Evolutionary conservation across 2,797 vertebrate genomes (phyloP).

Genomic region (Peromyscus melanophrys): DNA sequence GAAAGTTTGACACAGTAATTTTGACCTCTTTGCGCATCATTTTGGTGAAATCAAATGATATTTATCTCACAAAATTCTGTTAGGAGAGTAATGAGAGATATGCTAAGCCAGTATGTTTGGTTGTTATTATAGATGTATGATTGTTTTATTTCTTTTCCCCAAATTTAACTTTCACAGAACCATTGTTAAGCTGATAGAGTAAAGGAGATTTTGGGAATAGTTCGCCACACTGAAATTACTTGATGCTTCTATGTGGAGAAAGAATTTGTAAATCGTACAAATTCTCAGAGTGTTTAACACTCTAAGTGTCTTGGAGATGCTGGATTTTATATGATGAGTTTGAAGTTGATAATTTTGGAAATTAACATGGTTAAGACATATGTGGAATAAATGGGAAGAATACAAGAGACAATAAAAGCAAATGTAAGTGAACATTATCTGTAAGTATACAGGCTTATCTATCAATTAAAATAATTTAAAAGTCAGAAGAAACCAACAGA

Average conservation of each 20-base stretch:
- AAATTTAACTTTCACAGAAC: neutral
- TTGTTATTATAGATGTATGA: neutral
- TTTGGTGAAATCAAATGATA: neutral
- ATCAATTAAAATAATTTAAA: neutral
- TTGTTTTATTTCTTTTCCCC: neutral
- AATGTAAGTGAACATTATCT: neutral
- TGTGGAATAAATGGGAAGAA: neutral
- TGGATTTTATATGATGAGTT: neutral
- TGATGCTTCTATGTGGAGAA: neutral
- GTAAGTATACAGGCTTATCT: neutral
- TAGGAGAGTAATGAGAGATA: neutral
- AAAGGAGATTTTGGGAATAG: neutral
- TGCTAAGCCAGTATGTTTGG: neutral
- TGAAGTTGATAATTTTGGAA: neutral
- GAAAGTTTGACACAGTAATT: neutral
- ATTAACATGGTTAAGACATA: neutral
- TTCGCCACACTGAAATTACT: neutral
- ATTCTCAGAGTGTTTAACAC: neutral
- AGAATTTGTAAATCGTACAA: neutral
- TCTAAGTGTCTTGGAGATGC: neutral
- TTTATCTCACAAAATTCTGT: neutral
- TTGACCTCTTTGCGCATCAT: neutral
- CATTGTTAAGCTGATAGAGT: neutral
- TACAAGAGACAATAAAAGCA: neutral
- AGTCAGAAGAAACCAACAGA: neutral